A percentile compares a stretch with the other conserved stretches of the same genome.
Conservation (phyloP, 64 coral and sea anemone genomes). For the Porites australiensis region DNA sequence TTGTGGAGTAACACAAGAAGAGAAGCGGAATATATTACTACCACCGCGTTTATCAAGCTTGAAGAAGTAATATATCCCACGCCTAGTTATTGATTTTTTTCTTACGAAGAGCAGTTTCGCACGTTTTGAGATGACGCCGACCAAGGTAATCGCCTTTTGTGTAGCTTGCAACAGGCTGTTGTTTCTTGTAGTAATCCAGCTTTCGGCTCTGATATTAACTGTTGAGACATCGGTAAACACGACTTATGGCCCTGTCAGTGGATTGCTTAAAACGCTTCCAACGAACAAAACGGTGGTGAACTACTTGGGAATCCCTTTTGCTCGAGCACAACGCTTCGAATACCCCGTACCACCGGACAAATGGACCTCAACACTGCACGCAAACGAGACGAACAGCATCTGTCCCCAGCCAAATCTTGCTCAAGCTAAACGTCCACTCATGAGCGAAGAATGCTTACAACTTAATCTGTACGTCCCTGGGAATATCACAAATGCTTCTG, state of each 20-base stretch:
- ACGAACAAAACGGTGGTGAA: slow-evolving; percentile 41
- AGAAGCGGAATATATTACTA: no score
- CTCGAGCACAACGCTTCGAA: slow-evolving; percentile 33
- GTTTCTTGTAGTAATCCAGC: no score
- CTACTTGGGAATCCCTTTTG: slow-evolving; percentile 64
- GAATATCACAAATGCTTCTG: neutral
- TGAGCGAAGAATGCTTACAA: slow-evolving; percentile 18
- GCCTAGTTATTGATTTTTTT: no score
- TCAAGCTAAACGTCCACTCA: neutral
- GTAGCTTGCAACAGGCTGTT: no score
- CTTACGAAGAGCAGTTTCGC: no score
- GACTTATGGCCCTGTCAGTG: slow-evolving; percentile 30
- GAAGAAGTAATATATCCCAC: no score
- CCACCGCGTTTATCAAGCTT: no score
- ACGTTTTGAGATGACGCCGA: no score
- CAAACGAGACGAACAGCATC: slow-evolving; percentile 22
- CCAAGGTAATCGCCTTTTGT: no score
- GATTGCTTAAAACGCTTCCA: neutral
- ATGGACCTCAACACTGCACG: slow-evolving; percentile 4
- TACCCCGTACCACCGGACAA: neutral
- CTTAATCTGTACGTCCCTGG: neutral
- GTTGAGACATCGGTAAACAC: neutral
- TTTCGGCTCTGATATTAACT: no score
- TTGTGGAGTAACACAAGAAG: no score
- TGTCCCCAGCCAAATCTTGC: slow-evolving; percentile 51